phyloP scores from a whole-genome alignment of 2,888 invertebrate species.

The Drosophila dives region DNA sequence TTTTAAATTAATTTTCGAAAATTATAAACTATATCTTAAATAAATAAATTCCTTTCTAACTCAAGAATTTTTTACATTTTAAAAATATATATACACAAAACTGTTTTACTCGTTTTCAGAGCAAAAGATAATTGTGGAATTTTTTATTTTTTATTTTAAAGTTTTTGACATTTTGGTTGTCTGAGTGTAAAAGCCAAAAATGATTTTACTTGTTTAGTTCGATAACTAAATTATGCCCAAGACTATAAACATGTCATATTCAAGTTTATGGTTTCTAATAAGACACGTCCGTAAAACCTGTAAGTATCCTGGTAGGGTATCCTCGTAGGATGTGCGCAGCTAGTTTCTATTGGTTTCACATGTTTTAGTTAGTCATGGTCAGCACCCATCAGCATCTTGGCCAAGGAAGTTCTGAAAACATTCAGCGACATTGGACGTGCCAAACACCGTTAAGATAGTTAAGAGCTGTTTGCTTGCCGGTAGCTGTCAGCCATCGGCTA shows the following conservation, averaged over 20 bases:
- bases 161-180: background rate
- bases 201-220: background rate
- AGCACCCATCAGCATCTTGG: slow-evolving; percentile 28
- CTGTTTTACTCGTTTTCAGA: background rate
- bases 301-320: background rate
- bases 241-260: background rate
- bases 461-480: slow-evolving; percentile 37
- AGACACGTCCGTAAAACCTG: background rate
- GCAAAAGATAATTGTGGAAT: background rate
- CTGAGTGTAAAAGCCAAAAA: background rate
- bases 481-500: slow-evolving; percentile 42
- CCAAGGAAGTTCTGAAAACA: slow-evolving; percentile 4
- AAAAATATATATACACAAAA: background rate
- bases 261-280: background rate
- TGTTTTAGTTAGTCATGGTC: background rate
- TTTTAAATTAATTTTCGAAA: background rate
- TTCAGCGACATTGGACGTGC: slow-evolving; percentile 49
- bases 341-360: slow-evolving; percentile 58
- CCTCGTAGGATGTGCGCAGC: slow-evolving; percentile 9
- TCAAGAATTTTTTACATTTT: background rate
- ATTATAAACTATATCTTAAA: background rate
- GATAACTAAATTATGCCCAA: background rate
- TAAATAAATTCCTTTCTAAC: background rate
- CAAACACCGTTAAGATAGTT: slow-evolving; percentile 65
- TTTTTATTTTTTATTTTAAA: background rate